Conservation (phyloP, 2,888 invertebrate species). For the Aelia acuminata region DNA sequence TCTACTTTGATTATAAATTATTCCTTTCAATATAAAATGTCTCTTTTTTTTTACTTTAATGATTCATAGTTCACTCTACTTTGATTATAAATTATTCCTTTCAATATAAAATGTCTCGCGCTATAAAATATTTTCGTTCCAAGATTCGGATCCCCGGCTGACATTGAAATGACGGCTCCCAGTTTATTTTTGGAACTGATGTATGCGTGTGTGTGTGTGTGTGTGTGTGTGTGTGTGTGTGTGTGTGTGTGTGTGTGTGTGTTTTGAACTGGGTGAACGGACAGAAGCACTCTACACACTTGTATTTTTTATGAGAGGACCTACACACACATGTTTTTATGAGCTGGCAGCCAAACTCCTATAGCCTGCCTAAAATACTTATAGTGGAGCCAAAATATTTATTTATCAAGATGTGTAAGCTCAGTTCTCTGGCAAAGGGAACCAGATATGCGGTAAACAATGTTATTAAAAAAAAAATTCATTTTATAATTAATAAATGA, state of each 20-base stretch:
- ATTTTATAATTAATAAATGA: not conserved
- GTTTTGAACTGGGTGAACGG: not conserved
- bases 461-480: not conserved
- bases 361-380: not conserved
- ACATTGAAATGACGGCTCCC: not conserved
- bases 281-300: constrained; percentile 16
- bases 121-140: not conserved
- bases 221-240: too few relatives aligned
- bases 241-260: too few relatives aligned
- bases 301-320: constrained; percentile 25
- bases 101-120: not conserved
- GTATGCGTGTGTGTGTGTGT: too few relatives aligned
- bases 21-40: not conserved
- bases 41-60: too few relatives aligned
- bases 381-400: not conserved
- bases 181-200: constrained; percentile 1
- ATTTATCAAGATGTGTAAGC: not conserved
- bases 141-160: not conserved
- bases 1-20: too few relatives aligned
- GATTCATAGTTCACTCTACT: too few relatives aligned
- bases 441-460: not conserved
- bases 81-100: not conserved
- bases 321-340: constrained; percentile 20
- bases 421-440: not conserved
- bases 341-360: not conserved